Evolutionary conservation across 2,797 vertebrate genomes (phyloP).

Genomic region (Pipistrellus nathusii): DNA sequence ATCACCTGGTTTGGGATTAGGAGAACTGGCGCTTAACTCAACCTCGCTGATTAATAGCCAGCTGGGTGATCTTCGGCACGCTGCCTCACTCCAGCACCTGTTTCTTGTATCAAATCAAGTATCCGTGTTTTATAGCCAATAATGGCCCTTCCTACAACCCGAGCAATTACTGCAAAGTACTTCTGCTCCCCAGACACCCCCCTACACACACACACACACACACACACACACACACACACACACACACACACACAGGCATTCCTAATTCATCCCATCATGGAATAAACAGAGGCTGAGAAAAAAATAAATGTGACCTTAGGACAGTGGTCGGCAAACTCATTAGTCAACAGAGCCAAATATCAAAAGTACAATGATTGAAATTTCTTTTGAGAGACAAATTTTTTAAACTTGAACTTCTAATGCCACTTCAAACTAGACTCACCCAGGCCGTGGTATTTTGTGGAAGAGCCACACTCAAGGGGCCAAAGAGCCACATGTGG

Average conservation of each 20-base stretch:
- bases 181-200: neutral
- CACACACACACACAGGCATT: neutral
- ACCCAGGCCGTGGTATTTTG: too few relatives aligned
- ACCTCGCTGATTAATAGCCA: neutral
- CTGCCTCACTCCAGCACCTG: neutral
- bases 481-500: too few relatives aligned
- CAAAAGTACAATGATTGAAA: too few relatives aligned
- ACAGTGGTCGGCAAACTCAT: too few relatives aligned
- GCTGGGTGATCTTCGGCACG: neutral
- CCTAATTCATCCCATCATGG: neutral
- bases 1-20: neutral
- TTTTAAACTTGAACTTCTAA: too few relatives aligned
- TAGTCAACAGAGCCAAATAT: too few relatives aligned
- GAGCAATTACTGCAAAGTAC: neutral
- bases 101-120: neutral
- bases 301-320: neutral
- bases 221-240: too few relatives aligned
- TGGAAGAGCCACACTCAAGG: too few relatives aligned
- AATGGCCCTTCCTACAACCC: neutral
- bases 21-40: neutral
- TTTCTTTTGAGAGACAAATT: too few relatives aligned
- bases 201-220: too few relatives aligned
- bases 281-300: neutral
- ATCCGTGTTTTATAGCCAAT: neutral
- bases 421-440: too few relatives aligned